Conservation (phyloP, 2,888 invertebrate genomes). For the Pandemis heparana region DNA sequence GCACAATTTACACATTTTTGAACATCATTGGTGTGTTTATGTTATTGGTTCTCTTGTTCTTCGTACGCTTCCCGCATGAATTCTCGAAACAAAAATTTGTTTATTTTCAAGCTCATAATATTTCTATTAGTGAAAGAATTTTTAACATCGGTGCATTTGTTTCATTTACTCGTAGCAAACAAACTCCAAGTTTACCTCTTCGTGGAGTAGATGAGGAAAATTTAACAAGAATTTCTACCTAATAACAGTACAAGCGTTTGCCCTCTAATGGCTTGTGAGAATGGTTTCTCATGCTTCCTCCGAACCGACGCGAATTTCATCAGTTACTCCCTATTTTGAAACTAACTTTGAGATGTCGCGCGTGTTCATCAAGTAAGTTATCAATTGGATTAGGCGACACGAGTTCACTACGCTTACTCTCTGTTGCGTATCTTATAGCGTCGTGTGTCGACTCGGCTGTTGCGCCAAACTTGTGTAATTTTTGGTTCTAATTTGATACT, state of each 20-base stretch:
- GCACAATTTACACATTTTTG: too few species aligned
- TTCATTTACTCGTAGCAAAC: too few species aligned
- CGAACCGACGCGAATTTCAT: not conserved
- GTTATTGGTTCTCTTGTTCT: too few species aligned
- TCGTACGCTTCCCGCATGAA: too few species aligned
- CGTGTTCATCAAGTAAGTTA: conserved; percentile 2
- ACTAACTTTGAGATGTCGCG: not conserved
- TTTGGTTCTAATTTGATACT: not conserved
- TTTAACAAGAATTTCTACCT: too few species aligned
- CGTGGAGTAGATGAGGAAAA: too few species aligned
- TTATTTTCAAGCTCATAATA: too few species aligned
- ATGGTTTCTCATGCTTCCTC: not conserved
- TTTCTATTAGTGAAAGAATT: too few species aligned
- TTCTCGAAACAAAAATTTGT: too few species aligned
- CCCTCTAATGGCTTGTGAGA: not conserved
- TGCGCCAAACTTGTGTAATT: conserved; percentile 4
- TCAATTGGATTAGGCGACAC: conserved; percentile 26
- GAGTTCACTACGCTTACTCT: not conserved
- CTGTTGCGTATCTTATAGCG: conserved; percentile 13
- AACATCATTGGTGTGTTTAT: too few species aligned
- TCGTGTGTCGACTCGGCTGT: conserved; percentile 11
- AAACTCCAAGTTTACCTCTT: too few species aligned
- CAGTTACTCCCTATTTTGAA: not conserved
- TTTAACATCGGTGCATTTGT: too few species aligned
- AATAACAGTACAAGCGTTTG: not conserved